phyloP scores from a whole-genome alignment of 1,140 invertebrate species.

The Eurosta solidaginis region DNA sequence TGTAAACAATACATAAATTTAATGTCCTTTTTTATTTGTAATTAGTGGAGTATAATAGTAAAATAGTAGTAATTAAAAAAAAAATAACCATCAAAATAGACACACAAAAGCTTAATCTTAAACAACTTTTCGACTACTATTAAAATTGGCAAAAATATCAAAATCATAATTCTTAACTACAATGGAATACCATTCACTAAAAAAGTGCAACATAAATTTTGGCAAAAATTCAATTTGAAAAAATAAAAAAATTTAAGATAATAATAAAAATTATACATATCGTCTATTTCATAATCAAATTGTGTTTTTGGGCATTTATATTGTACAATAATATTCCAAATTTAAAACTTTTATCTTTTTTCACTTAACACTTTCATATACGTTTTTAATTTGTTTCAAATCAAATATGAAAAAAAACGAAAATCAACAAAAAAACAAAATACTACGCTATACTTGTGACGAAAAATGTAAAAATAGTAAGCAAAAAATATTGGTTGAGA shows the following conservation, averaged over 20 bases:
- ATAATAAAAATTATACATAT: conserved; percentile 12
- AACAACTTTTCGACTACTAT: not conserved
- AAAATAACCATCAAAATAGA: not conserved
- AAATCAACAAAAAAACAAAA: not conserved
- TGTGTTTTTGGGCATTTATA: not conserved
- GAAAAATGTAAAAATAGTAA: not conserved
- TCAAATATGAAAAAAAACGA: not conserved
- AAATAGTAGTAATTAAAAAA: too few relatives aligned
- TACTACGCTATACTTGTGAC: not conserved
- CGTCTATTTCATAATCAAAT: conserved; percentile 11
- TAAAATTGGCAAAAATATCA: conserved; percentile 1
- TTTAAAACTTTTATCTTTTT: not conserved
- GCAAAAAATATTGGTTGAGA: too few relatives aligned
- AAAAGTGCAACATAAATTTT: not conserved
- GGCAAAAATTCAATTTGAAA: not conserved
- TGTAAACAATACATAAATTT: not conserved
- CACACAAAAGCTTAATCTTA: not conserved
- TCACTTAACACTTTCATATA: not conserved
- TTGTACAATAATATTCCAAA: not conserved
- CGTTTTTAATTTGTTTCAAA: not conserved
- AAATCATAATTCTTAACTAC: too few relatives aligned
- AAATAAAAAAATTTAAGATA: not conserved
- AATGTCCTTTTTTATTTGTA: not conserved
- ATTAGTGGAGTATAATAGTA: not conserved
- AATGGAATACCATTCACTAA: not conserved